A percentile compares a stretch with the other conserved stretches of the same genome.
phyloP scores from a whole-genome alignment of 2,113 vertebrate species.

The Australoheros scitulus region DNA sequence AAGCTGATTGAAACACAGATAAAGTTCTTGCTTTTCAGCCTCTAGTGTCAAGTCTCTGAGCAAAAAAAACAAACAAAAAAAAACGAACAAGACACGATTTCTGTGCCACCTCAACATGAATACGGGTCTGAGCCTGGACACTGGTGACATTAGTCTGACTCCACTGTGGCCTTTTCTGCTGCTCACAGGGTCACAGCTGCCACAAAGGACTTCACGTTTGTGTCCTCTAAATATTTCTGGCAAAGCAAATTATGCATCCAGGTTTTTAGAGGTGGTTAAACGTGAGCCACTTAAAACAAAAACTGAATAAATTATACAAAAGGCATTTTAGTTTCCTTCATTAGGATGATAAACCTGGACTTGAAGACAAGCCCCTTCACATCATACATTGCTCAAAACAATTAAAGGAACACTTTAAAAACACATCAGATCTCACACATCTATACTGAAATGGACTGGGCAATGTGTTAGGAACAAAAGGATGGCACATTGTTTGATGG shows the following conservation, averaged over 20 bases:
- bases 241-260: not conserved
- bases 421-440: too few species aligned
- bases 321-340: not conserved
- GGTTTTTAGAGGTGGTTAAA: not conserved
- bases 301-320: not conserved
- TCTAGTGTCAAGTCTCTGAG: not conserved
- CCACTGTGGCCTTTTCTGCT: not conserved
- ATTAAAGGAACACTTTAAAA: too few species aligned
- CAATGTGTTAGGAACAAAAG: too few species aligned
- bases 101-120: not conserved
- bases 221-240: not conserved
- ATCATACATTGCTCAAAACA: too few species aligned
- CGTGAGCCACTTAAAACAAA: not conserved
- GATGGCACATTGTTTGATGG: too few species aligned
- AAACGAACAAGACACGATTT: not conserved
- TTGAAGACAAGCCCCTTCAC: not conserved
- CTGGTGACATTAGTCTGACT: not conserved
- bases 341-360: not conserved
- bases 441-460: too few species aligned
- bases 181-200: not conserved
- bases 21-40: not conserved
- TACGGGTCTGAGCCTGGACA: not conserved
- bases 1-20: not conserved
- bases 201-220: fast-evolving
- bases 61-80: not conserved